phyloP scores from a whole-genome alignment of 2,888 invertebrate genomes.

The Andrena hattorfiana region DNA sequence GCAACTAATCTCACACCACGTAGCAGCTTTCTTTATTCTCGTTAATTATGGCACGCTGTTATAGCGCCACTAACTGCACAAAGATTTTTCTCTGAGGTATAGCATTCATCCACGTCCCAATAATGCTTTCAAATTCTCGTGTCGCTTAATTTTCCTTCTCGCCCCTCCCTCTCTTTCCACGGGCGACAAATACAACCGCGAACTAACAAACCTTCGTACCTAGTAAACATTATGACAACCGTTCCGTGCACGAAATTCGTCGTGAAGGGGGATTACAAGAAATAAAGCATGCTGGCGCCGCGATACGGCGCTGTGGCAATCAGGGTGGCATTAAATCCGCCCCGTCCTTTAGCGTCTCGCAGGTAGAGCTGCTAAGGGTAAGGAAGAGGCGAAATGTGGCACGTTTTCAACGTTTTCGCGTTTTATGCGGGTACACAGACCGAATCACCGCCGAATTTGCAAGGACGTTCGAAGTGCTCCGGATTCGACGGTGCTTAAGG shows the following conservation, averaged over 20 bases:
- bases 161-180: not conserved
- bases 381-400: not conserved
- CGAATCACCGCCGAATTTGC: slow-evolving; percentile 51
- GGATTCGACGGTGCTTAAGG: slow-evolving; percentile 74
- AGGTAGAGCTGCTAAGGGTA: not conserved
- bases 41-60: not conserved
- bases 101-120: slow-evolving; percentile 43
- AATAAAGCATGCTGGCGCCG: slow-evolving; percentile 56
- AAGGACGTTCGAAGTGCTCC: slow-evolving; percentile 22
- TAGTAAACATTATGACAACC: slow-evolving; percentile 50
- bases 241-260: slow-evolving; percentile 35
- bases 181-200: slow-evolving; percentile 30
- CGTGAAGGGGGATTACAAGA: slow-evolving; percentile 41
- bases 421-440: slow-evolving; percentile 68
- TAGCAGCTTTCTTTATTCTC: slow-evolving; percentile 2
- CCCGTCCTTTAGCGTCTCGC: slow-evolving; percentile 46
- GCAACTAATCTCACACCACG: not conserved
- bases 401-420: slow-evolving; percentile 66
- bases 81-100: slow-evolving; percentile 7
- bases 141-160: slow-evolving; percentile 28
- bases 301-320: slow-evolving; percentile 48
- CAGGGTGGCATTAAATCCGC: slow-evolving; percentile 48
- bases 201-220: slow-evolving; percentile 35
- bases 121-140: slow-evolving; percentile 35
- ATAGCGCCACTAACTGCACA: not conserved